Evolutionary conservation across 2,113 vertebrate genomes (phyloP).

Genomic region (Amazona guildingii): DNA sequence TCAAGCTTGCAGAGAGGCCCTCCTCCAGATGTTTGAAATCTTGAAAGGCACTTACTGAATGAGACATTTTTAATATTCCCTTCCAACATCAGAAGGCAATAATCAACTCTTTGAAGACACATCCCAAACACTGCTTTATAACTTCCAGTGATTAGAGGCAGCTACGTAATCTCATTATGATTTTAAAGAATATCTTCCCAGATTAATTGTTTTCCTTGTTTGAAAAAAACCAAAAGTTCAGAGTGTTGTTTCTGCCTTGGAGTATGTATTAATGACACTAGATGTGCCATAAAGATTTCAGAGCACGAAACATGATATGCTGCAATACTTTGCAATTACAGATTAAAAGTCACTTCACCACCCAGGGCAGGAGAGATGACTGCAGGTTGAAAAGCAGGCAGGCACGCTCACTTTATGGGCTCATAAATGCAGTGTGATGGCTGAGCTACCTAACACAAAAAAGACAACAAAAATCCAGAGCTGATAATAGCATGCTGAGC

Average conservation of each 20-base stretch:
- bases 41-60: conserved; percentile 34
- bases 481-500: background rate
- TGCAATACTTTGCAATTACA: background rate
- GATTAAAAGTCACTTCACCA: background rate
- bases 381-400: background rate
- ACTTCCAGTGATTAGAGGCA: background rate
- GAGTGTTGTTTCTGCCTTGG: background rate
- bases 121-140: background rate
- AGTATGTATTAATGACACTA: background rate
- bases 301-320: background rate
- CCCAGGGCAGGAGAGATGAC: background rate
- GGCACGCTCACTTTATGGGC: background rate
- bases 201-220: conserved; percentile 19
- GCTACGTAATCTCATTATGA: background rate
- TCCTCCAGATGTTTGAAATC: background rate
- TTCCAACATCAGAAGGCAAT: conserved; percentile 14
- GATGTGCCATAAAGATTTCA: background rate
- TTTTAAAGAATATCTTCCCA: conserved; percentile 19
- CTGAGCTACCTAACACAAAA: background rate
- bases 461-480: conserved; percentile 1
- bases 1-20: background rate
- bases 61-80: conserved; percentile 35
- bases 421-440: background rate
- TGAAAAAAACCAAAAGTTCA: background rate
- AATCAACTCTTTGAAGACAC: conserved; percentile 53